Evolutionary conservation across 1,140 invertebrate genomes (phyloP).

Genomic region (Daktulosphaira vitifoliae): DNA sequence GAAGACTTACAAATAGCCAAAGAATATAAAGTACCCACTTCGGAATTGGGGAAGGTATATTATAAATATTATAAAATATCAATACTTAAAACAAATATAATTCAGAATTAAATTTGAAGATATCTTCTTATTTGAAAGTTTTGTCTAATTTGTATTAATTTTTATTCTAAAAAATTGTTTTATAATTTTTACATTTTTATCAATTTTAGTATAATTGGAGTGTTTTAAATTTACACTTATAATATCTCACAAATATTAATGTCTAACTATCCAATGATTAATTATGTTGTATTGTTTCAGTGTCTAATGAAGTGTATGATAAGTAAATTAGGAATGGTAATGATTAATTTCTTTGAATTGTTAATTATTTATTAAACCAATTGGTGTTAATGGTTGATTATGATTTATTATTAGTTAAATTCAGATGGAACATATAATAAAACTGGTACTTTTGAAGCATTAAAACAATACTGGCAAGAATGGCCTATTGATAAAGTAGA

Average conservation of each 20-base stretch:
- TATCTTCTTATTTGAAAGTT: no score
- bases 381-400: background rate
- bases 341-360: background rate
- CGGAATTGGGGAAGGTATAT: conserved; percentile 23
- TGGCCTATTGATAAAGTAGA: background rate
- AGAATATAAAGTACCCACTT: conserved; percentile 5
- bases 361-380: background rate
- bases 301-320: conserved; percentile 30
- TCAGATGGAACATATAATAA: conserved; percentile 16
- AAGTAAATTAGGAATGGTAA: conserved; percentile 28
- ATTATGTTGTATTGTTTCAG: conserved; percentile 8
- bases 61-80: background rate
- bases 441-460: background rate
- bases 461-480: conserved; percentile 9
- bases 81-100: no score
- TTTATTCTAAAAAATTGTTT: no score
- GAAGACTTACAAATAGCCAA: conserved; percentile 9
- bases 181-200: no score
- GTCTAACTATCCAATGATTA: no score
- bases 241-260: no score
- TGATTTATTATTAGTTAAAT: background rate
- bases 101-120: no score
- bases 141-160: no score
- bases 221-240: no score
- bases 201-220: no score